Base-by-base conservation (phyloP, 2,888 invertebrate species). In the Smittia aterrima region DNA sequence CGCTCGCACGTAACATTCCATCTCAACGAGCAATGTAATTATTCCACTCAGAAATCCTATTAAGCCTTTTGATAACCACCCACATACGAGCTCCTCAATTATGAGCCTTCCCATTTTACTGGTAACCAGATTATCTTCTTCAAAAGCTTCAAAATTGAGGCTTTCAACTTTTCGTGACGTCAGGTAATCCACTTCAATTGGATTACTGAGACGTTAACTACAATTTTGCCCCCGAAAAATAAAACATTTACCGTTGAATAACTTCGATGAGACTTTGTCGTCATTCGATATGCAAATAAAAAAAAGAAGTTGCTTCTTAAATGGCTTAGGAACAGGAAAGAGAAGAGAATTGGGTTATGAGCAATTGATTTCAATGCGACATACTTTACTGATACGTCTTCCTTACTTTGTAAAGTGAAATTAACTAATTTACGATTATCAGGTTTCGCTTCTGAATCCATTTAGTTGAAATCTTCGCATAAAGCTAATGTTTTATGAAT, bases 341-440 rank as follows among this genome's bases (percentile, higher is more conserved):
- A 47, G n/a, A 47, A 47, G 47, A n/a, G 47, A 47, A 47, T 6
- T 67, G 22, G 67, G 67, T 67, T 40, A 40, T 18, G 67, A 24
- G 40, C 41, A 67, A 67, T 67, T 67, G 67, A 67, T 67, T 67
- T 67, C 40, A 22, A 67, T 67, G 41, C 24, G 67, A 41, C 41
- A 41, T 13, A 67, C 66, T 7, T 38, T 32, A 32, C 32, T 32
- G 9, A 32, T 32, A 32, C 11, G 53, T 2, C 53, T 47, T 2
- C 18, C 11, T 47, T 47, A 3, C 18, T 7, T n/a, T 47, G 53
- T 11, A 47, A 18, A 47, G 18, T 47, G 38, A 6, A 38, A 2
- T 16, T 16, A 9, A 38, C 11, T 47, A 16, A 13, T 47, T 47
- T 47, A n/a, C 53, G 18, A 6, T 13, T 18, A 13, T 47, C 53